phyloP scores from a whole-genome alignment of 2,797 vertebrate species.

The Danio aesculapii region DNA sequence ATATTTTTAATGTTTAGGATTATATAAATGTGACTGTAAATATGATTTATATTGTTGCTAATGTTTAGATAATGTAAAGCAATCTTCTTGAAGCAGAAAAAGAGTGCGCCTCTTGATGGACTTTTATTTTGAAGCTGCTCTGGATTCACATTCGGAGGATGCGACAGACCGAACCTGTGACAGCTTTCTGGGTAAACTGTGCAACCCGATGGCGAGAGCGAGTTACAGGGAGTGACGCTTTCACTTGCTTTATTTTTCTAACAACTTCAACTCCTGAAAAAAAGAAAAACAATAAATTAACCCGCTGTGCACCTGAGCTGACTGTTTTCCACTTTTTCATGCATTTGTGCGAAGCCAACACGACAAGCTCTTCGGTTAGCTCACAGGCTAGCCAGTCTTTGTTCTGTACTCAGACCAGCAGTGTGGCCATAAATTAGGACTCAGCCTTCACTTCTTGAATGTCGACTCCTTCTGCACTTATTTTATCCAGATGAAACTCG shows the following conservation, averaged over 20 bases:
- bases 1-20: background rate
- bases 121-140: slow-evolving; percentile 62
- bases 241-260: slow-evolving; percentile 13
- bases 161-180: slow-evolving; percentile 58
- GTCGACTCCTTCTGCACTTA: background rate
- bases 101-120: background rate
- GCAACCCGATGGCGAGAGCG: slow-evolving; percentile 41
- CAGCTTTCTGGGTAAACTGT: slow-evolving; percentile 41
- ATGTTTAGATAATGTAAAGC: background rate
- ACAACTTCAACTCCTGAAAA: background rate
- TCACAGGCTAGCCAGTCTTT: slow-evolving; percentile 40
- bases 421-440: slow-evolving; percentile 12
- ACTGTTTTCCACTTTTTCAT: background rate
- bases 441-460: background rate
- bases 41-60: background rate
- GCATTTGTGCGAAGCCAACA: slow-evolving; percentile 13
- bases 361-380: slow-evolving; percentile 30
- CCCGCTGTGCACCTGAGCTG: background rate
- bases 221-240: background rate
- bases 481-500: background rate
- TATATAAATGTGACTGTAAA: background rate
- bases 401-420: slow-evolving; percentile 32
- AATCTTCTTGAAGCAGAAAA: background rate
- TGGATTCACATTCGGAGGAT: slow-evolving; percentile 51
- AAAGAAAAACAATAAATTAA: slow-evolving; percentile 15